Conservation (phyloP, 2,113 vertebrate genomes). For the Procavia capensis region DNA sequence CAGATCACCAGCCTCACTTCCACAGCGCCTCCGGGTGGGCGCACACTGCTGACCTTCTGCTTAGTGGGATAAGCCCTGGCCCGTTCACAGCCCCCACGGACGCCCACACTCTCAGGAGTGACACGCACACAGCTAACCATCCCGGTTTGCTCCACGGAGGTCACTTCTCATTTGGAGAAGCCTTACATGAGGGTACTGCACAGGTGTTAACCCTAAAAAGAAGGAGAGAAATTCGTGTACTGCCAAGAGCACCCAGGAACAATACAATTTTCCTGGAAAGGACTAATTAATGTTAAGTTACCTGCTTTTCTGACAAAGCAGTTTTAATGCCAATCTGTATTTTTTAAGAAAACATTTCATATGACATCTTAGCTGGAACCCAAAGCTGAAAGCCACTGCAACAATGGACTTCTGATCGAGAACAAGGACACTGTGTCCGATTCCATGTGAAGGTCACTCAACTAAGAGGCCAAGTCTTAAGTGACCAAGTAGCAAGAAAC, state of each 20-base stretch:
- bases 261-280: background rate
- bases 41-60: too few relatives aligned
- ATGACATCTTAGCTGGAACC: background rate
- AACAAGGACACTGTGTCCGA: fast-evolving
- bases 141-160: fast-evolving
- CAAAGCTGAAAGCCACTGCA: fast-evolving
- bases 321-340: background rate
- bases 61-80: too few relatives aligned
- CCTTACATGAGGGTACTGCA: fast-evolving
- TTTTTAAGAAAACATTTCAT: background rate
- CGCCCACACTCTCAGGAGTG: background rate
- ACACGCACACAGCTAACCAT: fast-evolving
- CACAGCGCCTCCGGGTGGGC: too few relatives aligned
- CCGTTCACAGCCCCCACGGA: background rate
- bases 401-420: fast-evolving
- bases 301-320: background rate
- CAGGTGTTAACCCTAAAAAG: background rate
- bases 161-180: fast-evolving
- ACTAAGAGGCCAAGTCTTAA: too few relatives aligned
- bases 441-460: background rate
- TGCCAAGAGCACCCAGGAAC: too few relatives aligned
- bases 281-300: background rate
- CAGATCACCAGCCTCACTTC: too few relatives aligned
- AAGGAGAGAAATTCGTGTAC: fast-evolving
- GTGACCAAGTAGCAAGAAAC: fast-evolving